Evolutionary conservation across 2,797 vertebrate species (phyloP).

Genomic region (Philypnodon macrostomus): DNA sequence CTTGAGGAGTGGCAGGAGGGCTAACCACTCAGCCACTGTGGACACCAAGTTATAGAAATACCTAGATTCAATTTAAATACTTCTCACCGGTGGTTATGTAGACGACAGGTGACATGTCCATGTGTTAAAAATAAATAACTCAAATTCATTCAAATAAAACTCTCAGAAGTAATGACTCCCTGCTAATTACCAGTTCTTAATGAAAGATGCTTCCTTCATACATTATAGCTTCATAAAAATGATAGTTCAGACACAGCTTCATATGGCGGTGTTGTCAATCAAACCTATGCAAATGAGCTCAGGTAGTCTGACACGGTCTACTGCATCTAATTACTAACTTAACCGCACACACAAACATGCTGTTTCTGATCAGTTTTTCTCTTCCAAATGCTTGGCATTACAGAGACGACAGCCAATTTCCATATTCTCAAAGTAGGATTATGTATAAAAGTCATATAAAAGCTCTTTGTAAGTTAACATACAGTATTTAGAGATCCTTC

Average conservation of each 20-base stretch:
- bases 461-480: conserved; percentile 45
- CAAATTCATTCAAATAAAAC: conserved; percentile 20
- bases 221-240: conserved; percentile 27
- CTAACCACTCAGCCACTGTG: no score
- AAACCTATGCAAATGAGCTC: conserved; percentile 63
- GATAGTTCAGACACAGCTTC: conserved; percentile 43
- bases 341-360: conserved; percentile 54
- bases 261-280: conserved; percentile 64
- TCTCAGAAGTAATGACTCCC: conserved; percentile 38
- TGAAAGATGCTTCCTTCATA: conserved; percentile 24
- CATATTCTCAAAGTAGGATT: conserved; percentile 1
- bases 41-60: no score
- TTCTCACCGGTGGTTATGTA: no score
- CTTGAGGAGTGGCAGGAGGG: no score
- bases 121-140: background rate
- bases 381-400: background rate
- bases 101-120: no score
- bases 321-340: conserved; percentile 71
- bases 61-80: no score
- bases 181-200: conserved; percentile 33
- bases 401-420: conserved; percentile 1
- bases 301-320: conserved; percentile 66
- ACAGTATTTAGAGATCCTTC: background rate
- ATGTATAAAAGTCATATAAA: conserved; percentile 35
- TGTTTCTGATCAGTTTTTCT: conserved; percentile 26